Evolutionary conservation across 1,140 invertebrate species (phyloP).

Genomic region (Drosophila funebris): DNA sequence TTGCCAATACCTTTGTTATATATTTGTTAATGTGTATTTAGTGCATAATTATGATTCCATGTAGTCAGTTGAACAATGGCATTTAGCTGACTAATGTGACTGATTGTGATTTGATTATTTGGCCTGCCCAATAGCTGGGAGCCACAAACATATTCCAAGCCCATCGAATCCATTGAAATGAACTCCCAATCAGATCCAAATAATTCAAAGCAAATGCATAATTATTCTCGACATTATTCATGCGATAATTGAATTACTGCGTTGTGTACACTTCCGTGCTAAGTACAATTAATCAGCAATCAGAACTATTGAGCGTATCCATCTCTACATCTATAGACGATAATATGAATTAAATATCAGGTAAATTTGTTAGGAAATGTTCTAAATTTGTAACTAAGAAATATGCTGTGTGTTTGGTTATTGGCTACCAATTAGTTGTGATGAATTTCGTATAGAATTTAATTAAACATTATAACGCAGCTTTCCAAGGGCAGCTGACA

Average conservation of each 20-base stretch:
- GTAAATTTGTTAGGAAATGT: neutral
- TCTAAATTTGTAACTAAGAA: neutral
- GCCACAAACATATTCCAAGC: neutral
- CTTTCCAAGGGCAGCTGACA: neutral
- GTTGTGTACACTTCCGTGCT: neutral
- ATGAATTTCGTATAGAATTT: neutral
- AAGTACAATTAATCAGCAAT: neutral
- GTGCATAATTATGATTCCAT: neutral
- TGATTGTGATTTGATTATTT: slow-evolving; percentile 7
- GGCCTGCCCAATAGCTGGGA: neutral
- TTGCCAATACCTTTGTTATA: too few species aligned
- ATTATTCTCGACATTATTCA: slow-evolving; percentile 12
- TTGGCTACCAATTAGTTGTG: neutral
- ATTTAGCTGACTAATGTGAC: too few species aligned
- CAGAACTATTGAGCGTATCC: neutral
- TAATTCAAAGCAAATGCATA: slow-evolving; percentile 4
- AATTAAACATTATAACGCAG: neutral
- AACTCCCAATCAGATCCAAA: neutral
- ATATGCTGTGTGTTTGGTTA: neutral
- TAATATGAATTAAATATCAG: neutral
- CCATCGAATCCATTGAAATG: neutral
- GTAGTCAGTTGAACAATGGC: neutral
- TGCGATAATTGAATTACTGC: neutral
- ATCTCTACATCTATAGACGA: too few species aligned
- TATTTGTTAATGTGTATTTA: too few species aligned